phyloP scores from a whole-genome alignment of 2,113 vertebrate species.

The Dermatemys mawii region DNA sequence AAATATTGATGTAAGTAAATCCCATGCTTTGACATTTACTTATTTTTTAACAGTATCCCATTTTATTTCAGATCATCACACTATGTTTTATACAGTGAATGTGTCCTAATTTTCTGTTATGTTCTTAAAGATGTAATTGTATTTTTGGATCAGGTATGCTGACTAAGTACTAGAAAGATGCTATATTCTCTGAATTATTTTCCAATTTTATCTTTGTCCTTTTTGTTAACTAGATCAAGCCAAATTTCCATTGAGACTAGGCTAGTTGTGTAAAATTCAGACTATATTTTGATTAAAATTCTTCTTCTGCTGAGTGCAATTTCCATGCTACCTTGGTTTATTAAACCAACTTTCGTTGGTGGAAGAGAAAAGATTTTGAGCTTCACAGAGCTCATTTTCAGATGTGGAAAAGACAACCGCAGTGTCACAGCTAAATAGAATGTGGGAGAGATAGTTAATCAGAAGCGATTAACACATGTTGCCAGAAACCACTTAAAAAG shows the following conservation, averaged over 20 bases:
- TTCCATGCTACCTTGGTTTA: neutral
- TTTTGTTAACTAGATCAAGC: neutral
- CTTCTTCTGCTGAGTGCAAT: neutral
- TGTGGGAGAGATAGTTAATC: neutral
- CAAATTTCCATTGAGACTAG: neutral
- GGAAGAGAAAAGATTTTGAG: neutral
- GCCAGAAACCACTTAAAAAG: neutral
- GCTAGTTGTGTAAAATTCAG: too few relatives aligned
- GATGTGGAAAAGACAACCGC: too few relatives aligned
- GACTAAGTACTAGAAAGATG: neutral
- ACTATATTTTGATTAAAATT: neutral
- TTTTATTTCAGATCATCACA: neutral
- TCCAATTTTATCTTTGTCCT: neutral
- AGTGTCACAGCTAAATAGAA: too few relatives aligned
- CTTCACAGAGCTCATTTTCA: too few relatives aligned
- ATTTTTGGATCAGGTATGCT: neutral
- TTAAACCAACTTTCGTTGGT: neutral
- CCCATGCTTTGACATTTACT: neutral
- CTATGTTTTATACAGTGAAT: neutral
- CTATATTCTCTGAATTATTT: neutral
- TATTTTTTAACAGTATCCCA: neutral
- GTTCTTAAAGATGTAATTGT: neutral
- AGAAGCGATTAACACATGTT: neutral
- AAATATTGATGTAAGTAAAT: neutral
- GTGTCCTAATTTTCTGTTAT: neutral